These are phyloP conservation scores for Tachystola acroxantha DNA, from an alignment of 2,888 invertebrate species.

Conservation along the genomic window DNA sequence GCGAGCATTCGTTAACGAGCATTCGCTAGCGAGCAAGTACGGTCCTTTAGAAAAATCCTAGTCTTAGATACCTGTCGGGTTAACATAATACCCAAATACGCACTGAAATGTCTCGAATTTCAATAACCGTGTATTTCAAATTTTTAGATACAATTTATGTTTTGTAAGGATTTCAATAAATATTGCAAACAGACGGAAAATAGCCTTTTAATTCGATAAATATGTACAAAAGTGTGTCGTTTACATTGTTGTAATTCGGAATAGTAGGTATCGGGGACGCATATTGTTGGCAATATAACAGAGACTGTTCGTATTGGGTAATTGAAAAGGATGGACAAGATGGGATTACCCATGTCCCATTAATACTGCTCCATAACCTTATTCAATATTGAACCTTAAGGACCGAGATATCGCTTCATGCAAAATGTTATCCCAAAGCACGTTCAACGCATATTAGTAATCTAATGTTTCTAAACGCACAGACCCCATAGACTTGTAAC, in stretches of 20 bases:
- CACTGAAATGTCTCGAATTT: constrained; percentile 53
- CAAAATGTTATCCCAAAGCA: too few species aligned
- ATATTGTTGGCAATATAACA: neutral
- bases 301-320: too few species aligned
- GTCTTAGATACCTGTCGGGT: constrained; percentile 11
- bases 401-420: too few species aligned
- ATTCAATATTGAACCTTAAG: too few species aligned
- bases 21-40: too few species aligned
- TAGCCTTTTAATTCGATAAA: constrained; percentile 50
- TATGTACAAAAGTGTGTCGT: constrained; percentile 28
- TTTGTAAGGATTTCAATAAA: constrained; percentile 23
- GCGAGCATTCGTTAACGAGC: too few species aligned
- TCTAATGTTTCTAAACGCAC: too few species aligned
- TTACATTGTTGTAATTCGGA: constrained; percentile 14
- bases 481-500: too few species aligned
- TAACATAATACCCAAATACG: constrained; percentile 17
- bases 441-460: too few species aligned
- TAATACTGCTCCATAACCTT: too few species aligned
- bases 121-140: constrained; percentile 47
- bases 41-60: constrained; percentile 5
- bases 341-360: too few species aligned
- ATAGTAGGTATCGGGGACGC: neutral
- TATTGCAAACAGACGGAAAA: constrained; percentile 40
- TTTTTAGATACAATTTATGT: constrained; percentile 46
- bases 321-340: too few species aligned